Evolutionary conservation across 2,797 vertebrate genomes (phyloP).

Genomic region (Liparis tanakae): DNA sequence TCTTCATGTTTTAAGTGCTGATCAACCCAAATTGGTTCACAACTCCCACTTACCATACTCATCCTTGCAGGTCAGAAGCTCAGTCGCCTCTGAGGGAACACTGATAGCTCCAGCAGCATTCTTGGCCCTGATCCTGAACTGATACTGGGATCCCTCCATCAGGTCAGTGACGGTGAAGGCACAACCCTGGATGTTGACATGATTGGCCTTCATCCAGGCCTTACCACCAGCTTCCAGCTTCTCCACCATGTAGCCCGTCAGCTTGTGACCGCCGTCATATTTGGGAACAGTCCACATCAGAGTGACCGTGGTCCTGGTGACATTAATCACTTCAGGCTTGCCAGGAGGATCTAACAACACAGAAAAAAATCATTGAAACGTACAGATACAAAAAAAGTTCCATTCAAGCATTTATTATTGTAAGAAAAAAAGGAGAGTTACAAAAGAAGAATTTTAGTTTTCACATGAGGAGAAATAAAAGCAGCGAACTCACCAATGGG

Average conservation of each 20-base stretch:
- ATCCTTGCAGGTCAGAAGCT: conserved; percentile 93
- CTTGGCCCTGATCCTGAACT: conserved; percentile 97
- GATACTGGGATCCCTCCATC: conserved; percentile 90
- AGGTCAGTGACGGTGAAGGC: conserved; percentile 96
- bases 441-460: background rate
- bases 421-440: background rate
- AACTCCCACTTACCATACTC: conserved; percentile 89
- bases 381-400: background rate
- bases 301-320: conserved; percentile 93
- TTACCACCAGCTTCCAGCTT: conserved; percentile 93
- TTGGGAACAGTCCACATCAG: conserved; percentile 97
- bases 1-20: background rate
- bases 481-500: conserved; percentile 90
- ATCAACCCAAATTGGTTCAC: background rate
- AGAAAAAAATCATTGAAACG: conserved; percentile 13
- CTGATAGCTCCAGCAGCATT: conserved; percentile 96
- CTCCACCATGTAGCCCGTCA: conserved; percentile 96
- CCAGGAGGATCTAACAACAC: conserved; percentile 92
- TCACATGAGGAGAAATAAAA: background rate
- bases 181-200: conserved; percentile 94
- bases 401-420: background rate
- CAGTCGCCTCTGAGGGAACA: conserved; percentile 93
- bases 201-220: conserved; percentile 96
- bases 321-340: conserved; percentile 96
- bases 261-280: conserved; percentile 96